Conservation (phyloP, 2,888 invertebrate genomes). For the Callyntrura sp. region DNA sequence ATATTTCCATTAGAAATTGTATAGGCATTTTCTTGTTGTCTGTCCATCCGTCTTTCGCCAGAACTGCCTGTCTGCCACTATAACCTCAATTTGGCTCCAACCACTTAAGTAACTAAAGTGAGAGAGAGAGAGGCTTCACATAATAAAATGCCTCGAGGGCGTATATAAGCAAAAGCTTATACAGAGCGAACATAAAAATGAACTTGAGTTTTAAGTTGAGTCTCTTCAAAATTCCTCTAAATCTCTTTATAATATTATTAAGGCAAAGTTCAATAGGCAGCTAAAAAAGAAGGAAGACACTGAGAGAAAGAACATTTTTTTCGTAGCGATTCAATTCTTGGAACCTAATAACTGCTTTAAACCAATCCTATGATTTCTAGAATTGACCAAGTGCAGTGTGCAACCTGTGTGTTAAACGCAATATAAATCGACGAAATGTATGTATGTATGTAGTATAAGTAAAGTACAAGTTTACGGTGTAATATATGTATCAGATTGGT, state of each 20-base stretch:
- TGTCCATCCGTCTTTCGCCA: constrained; percentile 78
- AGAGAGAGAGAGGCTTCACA: constrained; percentile 62
- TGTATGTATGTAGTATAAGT: constrained; percentile 9
- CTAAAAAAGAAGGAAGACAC: constrained; percentile 60
- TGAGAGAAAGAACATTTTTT: constrained; percentile 43
- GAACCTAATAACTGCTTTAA: constrained; percentile 79
- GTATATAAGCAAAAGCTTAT: constrained; percentile 63
- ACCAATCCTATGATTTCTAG: constrained; percentile 78
- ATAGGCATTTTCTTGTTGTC: constrained; percentile 63
- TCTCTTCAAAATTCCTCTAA: constrained; percentile 75
- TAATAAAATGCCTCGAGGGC: constrained; percentile 77
- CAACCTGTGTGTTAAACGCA: background rate
- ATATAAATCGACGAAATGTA: background rate
- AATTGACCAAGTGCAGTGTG: constrained; percentile 73
- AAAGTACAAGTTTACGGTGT: constrained; percentile 19
- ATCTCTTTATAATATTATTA: constrained; percentile 78
- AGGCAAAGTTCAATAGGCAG: constrained; percentile 71
- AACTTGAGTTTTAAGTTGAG: constrained; percentile 59
- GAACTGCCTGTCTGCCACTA: constrained; percentile 79
- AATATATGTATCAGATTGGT: constrained; percentile 49
- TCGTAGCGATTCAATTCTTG: constrained; percentile 65
- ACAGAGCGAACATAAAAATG: constrained; percentile 30
- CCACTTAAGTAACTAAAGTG: constrained; percentile 67
- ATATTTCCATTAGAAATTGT: background rate
- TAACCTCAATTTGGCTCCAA: constrained; percentile 80